These are phyloP conservation scores for Chaitophorus viminalis DNA, from an alignment of 2,888 invertebrate genomes.

Conservation along the genomic window DNA sequence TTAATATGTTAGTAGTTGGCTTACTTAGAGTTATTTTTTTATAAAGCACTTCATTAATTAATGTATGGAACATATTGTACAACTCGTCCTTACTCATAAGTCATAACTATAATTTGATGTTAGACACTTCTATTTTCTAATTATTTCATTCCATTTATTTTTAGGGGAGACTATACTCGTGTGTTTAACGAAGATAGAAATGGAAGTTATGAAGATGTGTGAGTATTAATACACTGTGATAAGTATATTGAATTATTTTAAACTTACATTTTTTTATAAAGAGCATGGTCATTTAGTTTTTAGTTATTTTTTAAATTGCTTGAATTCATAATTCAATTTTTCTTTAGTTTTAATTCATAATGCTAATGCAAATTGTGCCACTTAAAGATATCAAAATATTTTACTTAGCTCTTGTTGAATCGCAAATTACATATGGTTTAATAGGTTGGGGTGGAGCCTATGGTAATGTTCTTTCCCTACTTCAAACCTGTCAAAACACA, in stretches of 20 bases:
- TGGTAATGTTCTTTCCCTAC: too few species aligned
- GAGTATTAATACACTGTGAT: slow-evolving; percentile 20
- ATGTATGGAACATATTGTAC: neutral
- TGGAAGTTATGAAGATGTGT: slow-evolving; percentile 53
- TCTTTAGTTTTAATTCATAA: neutral
- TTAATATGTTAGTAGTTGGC: neutral
- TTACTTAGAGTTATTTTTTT: too few species aligned
- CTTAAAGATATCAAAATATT: too few species aligned
- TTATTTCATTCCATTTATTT: slow-evolving; percentile 7
- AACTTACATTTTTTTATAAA: neutral
- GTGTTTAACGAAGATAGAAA: slow-evolving; percentile 44
- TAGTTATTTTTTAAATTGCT: too few species aligned
- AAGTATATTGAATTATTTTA: slow-evolving; percentile 38
- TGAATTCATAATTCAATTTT: too few species aligned
- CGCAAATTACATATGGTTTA: too few species aligned
- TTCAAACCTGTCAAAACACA: too few species aligned
- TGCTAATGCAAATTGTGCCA: too few species aligned
- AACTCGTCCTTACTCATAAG: neutral
- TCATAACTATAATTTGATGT: neutral
- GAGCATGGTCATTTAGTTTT: neutral
- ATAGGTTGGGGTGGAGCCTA: too few species aligned
- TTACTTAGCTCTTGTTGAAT: too few species aligned
- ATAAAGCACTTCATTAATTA: neutral
- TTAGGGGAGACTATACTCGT: slow-evolving; percentile 34
- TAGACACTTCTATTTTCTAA: neutral